Conservation (phyloP, 2,888 invertebrate genomes). For the Syrphus vitripennis region DNA sequence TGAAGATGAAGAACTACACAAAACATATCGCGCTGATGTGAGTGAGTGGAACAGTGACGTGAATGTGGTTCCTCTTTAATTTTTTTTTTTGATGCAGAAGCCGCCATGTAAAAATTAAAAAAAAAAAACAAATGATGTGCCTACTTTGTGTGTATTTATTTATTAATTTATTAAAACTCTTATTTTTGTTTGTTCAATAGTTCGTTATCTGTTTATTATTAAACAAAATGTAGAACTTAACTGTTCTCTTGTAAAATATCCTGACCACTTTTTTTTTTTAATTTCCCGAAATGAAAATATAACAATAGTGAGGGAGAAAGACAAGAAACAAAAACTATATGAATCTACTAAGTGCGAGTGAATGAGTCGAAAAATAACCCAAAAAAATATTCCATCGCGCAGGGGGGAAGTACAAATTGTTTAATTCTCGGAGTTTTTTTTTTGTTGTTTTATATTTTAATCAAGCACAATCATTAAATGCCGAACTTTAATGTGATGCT, state of each 20-base stretch:
- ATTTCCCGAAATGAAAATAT: constrained; percentile 3
- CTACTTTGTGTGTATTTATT: background rate
- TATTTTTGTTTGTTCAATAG: constrained; percentile 1
- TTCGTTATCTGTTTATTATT: background rate
- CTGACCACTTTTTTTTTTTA: background rate
- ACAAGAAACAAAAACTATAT: constrained; percentile 6
- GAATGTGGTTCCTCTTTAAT: background rate
- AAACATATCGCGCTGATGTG: constrained; percentile 14
- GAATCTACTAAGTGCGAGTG: background rate
- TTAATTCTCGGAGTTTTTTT: background rate
- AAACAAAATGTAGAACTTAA: background rate
- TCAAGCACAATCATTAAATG: background rate
- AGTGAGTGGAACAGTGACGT: background rate
- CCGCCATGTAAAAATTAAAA: constrained; percentile 54
- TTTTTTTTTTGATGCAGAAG: background rate
- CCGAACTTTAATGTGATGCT: constrained; percentile 32
- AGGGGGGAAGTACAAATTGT: background rate
- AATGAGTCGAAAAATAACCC: background rate
- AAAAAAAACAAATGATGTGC: background rate
- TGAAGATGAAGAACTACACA: background rate
- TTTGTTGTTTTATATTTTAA: background rate
- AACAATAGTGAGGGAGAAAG: constrained; percentile 31
- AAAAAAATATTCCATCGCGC: constrained; percentile 6
- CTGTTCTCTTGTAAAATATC: too few relatives aligned
- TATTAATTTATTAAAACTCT: constrained; percentile 18